Conservation (phyloP, 2,113 vertebrate species). For the Etheostoma spectabile region DNA sequence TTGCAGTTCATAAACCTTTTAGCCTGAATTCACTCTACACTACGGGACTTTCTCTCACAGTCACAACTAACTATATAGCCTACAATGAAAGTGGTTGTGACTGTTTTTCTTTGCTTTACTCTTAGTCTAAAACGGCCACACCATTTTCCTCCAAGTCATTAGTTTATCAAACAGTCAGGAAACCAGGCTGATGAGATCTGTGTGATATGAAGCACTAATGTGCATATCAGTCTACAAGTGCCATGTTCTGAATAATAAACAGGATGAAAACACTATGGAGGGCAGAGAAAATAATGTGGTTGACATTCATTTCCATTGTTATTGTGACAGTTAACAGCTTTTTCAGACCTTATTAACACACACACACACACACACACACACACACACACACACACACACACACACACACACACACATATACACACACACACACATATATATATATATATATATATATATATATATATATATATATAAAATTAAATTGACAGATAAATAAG, state of each 20-base stretch:
- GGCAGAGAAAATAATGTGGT: neutral
- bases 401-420: too few species aligned
- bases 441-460: too few species aligned
- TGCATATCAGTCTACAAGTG: neutral
- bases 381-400: too few species aligned
- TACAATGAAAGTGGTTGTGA: neutral
- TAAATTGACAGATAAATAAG: too few species aligned
- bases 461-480: too few species aligned
- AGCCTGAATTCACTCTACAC: neutral
- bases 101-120: neutral
- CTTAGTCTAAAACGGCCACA: neutral
- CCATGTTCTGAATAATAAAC: neutral
- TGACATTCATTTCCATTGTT: constrained; percentile 1
- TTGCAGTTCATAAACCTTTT: neutral
- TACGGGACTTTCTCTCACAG: neutral
- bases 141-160: constrained; percentile 7
- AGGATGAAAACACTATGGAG: constrained; percentile 9
- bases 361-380: too few species aligned
- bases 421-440: too few species aligned
- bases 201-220: constrained; percentile 9
- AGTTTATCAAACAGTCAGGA: constrained; percentile 13
- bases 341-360: neutral
- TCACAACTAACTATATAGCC: neutral
- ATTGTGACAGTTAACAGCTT: neutral
- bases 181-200: neutral